Conservation (phyloP, 2,797 vertebrate genomes). For the Myiotriccus ornatus region DNA sequence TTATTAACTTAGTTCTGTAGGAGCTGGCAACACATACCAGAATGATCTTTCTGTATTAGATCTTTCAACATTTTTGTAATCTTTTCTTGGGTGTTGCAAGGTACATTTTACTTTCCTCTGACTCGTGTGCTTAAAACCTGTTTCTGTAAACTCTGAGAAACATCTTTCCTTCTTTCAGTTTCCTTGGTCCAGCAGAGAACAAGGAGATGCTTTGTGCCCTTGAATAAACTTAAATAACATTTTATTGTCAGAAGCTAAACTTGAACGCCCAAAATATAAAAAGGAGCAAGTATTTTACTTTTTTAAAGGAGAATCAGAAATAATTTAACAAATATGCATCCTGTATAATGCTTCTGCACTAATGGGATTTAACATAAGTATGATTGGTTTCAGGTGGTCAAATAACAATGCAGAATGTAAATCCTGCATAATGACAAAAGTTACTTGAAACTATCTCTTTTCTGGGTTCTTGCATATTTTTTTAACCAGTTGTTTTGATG, state of each 20-base stretch:
- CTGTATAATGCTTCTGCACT: neutral
- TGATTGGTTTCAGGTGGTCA: neutral
- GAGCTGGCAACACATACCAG: neutral
- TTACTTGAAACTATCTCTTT: neutral
- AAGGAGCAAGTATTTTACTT: neutral
- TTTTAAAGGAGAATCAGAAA: neutral
- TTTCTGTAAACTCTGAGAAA: neutral
- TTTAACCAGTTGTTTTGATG: neutral
- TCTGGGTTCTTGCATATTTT: neutral
- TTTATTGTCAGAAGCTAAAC: neutral
- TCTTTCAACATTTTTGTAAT: neutral
- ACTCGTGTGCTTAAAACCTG: neutral
- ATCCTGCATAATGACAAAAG: neutral
- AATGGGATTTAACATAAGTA: neutral
- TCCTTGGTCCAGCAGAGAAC: neutral
- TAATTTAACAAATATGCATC: neutral
- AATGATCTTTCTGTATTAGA: neutral
- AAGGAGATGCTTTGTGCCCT: neutral
- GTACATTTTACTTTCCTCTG: neutral
- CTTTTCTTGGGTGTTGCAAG: neutral
- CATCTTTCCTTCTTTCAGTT: neutral
- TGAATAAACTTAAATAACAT: neutral
- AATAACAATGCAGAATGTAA: neutral
- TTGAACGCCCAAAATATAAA: neutral
- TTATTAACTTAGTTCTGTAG: neutral